Base-by-base conservation (phyloP, 2,797 vertebrate genomes). In the Cephalopachus bancanus region DNA sequence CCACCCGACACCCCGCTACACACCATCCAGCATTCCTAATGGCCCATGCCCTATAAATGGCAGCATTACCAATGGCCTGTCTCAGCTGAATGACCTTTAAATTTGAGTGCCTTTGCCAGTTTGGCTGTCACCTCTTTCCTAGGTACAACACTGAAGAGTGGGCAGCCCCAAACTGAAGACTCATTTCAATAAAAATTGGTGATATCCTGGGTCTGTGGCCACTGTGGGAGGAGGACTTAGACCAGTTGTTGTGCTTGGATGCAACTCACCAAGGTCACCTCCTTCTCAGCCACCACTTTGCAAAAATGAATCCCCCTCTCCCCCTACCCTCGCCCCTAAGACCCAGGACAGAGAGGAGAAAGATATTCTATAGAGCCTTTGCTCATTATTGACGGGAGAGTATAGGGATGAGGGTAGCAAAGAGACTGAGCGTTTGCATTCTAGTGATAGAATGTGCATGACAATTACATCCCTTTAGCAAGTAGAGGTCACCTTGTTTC, bases 101-200 rank as follows among this genome's bases (percentile, higher is more conserved):
- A 19, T 26, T n/a, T 76, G 64, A 65, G 57, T 30, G 9, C 4
- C 14, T 51, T 83, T 89, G n/a, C 51, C 55, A 55, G 9, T 44
- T 64, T 57, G 26, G 19, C 12, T 49, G 8, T 10, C 12, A 24
- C 14, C 5, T 44, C 44, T 64, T 49, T 53, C 64, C 7, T 64
- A 53, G 49, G 5, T n/a, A 14, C 16, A 83, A 0, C 4, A 1
- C 1, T 51, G 16, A 10, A 5, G 7, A 30, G 10, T 19, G 0
- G 12, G 24, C 24, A 75, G 16, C 33, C 59, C 15, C 62, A 37
- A 37, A 5, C 1, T 15, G 49, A 33, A 79, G 69, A 6, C 60
- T 71, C 64, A 7, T 9, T 44, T 10, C 44, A 24, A 15, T 2
- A 75, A 17, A 83, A 79, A 28, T 26, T 3, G 2, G 7, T 1